Percentiles rank a stretch among this genome's conserved stretches.
Evolutionary conservation across 2,888 invertebrate species (phyloP).

Genomic region (Pseudococcus viburni): DNA sequence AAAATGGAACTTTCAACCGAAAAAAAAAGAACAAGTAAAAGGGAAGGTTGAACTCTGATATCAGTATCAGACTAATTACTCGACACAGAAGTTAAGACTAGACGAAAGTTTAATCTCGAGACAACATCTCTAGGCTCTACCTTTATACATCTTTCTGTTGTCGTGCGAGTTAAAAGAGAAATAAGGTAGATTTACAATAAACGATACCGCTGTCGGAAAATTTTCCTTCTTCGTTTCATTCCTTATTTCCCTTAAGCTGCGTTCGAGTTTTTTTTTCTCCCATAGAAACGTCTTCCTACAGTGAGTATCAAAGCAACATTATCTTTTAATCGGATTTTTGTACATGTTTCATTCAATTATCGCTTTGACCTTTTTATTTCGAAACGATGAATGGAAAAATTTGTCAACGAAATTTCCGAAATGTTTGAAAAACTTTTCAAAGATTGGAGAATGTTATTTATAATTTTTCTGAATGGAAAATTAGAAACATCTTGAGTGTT

Average conservation of each 20-base stretch:
- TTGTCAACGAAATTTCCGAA: neutral
- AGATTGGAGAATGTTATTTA: no score
- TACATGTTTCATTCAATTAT: neutral
- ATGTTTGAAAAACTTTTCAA: no score
- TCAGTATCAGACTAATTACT: conserved; percentile 21
- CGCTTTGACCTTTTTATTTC: neutral
- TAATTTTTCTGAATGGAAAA: no score
- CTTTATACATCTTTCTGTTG: neutral
- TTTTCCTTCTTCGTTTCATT: neutral
- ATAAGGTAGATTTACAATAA: neutral
- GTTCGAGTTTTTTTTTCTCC: neutral
- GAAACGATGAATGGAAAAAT: neutral
- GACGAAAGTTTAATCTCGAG: neutral
- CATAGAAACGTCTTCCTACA: neutral
- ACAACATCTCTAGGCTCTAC: neutral
- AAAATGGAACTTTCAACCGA: neutral
- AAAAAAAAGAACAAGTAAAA: no score
- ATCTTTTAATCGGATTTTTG: conserved; percentile 16
- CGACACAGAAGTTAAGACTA: neutral
- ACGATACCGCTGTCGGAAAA: neutral
- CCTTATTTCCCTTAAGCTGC: neutral
- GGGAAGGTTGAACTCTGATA: neutral
- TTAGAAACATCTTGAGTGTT: no score
- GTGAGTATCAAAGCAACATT: neutral
- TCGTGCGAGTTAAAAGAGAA: neutral